Base-by-base conservation (phyloP, 1,140 invertebrate species). In the Hyles vespertilio region DNA sequence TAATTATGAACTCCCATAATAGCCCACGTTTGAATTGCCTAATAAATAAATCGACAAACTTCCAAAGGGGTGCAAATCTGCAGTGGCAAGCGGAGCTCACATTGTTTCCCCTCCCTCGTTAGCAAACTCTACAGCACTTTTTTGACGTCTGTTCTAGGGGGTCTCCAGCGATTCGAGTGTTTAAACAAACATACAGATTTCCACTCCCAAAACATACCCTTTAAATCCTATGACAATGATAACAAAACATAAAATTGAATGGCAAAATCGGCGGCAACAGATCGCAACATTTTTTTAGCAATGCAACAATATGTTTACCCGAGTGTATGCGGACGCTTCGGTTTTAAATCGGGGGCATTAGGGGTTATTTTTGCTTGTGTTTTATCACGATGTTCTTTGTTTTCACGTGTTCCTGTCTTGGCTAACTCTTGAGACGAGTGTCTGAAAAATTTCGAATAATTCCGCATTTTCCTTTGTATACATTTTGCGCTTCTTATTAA, bases 61-160 rank as follows among this genome's bases (percentile, higher is more conserved):
- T 40, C 8, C 1, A 22, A 22, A 40, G 36, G 36, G 36, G 36
- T 40, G 36, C 36, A 8, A 40, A 40, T 36, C 52, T 52, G 61
- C 57, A 59, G 55, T 47, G 59, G 61, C 65, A 79, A 76, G 70
- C 61, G 72, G 74, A 80, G 67, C 60, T 73, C 71, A 79, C 62
- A 69, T 71, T 76, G 70, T 77, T 76, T 69, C 65, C 63, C 69
- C 77, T 71, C 70, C 68, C 78, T 85, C 82, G 80, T 85, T 85
- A 85, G 80, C 66, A 77, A 84, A 80, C 74, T 80, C 71, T 58
- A 68, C 65, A 72, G 66, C 69, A 80, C 74, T 79, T 85, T 83
- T 82, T 85, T 84, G 73, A 81, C 80, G 79, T 83, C 79, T 85
- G 72, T 73, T 74, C 63, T 81, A 79, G 78, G 74, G 79, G 57